A percentile compares a stretch with the other conserved stretches of the same genome.
Evolutionary conservation across 1,140 invertebrate species (phyloP).

Genomic region (Dryas iulia): DNA sequence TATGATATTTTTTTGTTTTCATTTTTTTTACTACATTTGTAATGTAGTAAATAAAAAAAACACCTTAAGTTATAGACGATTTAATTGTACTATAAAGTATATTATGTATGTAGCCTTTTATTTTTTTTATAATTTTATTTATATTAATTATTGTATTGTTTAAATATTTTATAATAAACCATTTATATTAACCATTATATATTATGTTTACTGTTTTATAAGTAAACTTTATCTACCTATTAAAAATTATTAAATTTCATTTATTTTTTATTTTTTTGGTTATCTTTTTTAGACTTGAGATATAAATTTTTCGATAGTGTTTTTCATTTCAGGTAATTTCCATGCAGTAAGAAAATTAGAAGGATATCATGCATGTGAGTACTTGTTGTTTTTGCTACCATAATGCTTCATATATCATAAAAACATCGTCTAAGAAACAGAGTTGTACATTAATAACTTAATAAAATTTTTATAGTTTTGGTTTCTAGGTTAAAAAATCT

Average conservation of each 20-base stretch:
- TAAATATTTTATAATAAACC: neutral
- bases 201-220: neutral
- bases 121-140: neutral
- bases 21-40: too few relatives aligned
- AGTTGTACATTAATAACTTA: too few relatives aligned
- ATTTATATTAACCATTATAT: neutral
- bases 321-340: constrained; percentile 71
- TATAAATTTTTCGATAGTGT: constrained; percentile 41
- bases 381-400: constrained; percentile 22
- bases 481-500: too few relatives aligned
- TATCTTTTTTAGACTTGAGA: constrained; percentile 18
- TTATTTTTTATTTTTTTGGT: constrained; percentile 15
- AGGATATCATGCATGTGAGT: constrained; percentile 57
- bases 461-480: too few relatives aligned
- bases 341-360: constrained; percentile 54
- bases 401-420: neutral
- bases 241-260: too few relatives aligned
- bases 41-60: too few relatives aligned
- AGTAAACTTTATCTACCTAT: too few relatives aligned
- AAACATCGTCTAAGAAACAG: too few relatives aligned
- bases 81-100: too few relatives aligned
- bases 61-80: too few relatives aligned
- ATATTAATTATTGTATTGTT: neutral
- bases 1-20: too few relatives aligned
- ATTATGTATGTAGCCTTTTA: neutral